Percentiles rank a stretch among this genome's conserved stretches.
phyloP scores from a whole-genome alignment of 2,113 vertebrate genomes.

The Poecile atricapillus region DNA sequence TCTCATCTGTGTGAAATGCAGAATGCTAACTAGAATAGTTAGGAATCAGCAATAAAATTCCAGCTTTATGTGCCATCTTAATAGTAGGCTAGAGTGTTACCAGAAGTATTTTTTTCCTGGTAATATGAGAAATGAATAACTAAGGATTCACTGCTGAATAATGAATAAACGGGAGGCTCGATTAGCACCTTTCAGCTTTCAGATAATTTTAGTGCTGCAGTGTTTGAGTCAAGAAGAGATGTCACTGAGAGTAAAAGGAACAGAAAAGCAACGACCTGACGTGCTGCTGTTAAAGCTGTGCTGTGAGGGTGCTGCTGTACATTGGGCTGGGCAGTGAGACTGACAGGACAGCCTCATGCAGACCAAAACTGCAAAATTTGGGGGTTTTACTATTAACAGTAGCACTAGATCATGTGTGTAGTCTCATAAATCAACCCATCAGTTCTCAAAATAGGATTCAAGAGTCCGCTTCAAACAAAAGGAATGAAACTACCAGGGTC shows the following conservation, averaged over 20 bases:
- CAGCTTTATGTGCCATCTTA: slow-evolving; percentile 11
- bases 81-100: slow-evolving; percentile 20
- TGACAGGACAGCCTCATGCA: background rate
- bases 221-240: slow-evolving; percentile 21
- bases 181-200: slow-evolving; percentile 57
- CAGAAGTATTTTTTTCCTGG: slow-evolving; percentile 7
- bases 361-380: background rate
- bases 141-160: slow-evolving; percentile 40
- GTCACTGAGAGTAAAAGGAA: slow-evolving; percentile 26
- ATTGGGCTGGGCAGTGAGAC: background rate
- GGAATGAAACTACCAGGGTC: background rate
- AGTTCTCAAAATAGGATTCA: background rate
- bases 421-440: background rate
- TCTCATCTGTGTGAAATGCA: background rate
- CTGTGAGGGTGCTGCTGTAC: background rate
- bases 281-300: background rate
- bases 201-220: slow-evolving; percentile 34
- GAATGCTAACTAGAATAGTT: background rate
- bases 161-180: slow-evolving; percentile 43
- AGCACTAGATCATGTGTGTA: background rate
- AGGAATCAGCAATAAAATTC: background rate
- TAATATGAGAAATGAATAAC: slow-evolving; percentile 37
- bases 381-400: background rate
- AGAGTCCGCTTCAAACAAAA: background rate
- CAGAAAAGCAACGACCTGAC: background rate